Conservation (phyloP, 2,888 invertebrate species). For the Pyrrhia umbra region DNA sequence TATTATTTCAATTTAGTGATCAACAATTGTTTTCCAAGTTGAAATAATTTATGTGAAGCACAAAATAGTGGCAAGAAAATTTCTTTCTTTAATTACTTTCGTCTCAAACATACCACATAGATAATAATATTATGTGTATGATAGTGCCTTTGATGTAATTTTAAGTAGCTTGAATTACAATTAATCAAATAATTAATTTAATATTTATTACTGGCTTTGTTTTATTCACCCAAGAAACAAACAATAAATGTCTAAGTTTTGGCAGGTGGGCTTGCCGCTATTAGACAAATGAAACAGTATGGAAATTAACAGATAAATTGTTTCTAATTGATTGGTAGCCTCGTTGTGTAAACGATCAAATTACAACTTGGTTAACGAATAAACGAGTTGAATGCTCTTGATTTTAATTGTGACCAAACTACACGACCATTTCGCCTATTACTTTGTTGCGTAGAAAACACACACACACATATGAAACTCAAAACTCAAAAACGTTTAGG, state of each 20-base stretch:
- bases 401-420: constrained; percentile 45
- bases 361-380: constrained; percentile 35
- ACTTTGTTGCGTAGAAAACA: background rate
- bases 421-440: constrained; percentile 2
- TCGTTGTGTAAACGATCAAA: constrained; percentile 41
- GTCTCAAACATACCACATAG: too few relatives aligned
- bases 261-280: background rate
- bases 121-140: too few relatives aligned
- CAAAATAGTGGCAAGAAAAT: too few relatives aligned
- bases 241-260: background rate
- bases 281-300: constrained; percentile 16
- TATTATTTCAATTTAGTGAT: background rate
- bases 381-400: constrained; percentile 45
- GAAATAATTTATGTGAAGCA: background rate
- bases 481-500: too few relatives aligned
- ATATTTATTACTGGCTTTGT: background rate
- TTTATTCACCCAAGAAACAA: constrained; percentile 5
- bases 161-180: background rate
- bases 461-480: background rate
- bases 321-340: constrained; percentile 48
- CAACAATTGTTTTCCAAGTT: background rate
- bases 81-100: too few relatives aligned
- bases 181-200: constrained; percentile 5
- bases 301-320: constrained; percentile 47
- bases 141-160: background rate